A percentile compares a stretch with the other conserved stretches of the same genome.
These are phyloP conservation scores for Polydrusus tereticollis DNA, from an alignment of 2,888 invertebrate species.

Conservation along the genomic window DNA sequence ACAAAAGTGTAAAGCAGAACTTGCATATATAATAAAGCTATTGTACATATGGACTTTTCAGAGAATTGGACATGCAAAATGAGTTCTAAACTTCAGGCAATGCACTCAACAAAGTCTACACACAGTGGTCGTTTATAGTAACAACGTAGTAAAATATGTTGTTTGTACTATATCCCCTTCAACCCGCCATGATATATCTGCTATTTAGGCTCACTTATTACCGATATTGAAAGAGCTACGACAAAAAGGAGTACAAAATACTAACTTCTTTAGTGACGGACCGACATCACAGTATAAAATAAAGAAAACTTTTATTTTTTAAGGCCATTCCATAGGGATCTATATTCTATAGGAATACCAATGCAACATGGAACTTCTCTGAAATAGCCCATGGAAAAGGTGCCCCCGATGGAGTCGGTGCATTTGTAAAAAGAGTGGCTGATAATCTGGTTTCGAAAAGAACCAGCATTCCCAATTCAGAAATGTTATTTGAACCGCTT, in stretches of 20 bases:
- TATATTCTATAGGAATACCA: neutral
- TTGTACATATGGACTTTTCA: neutral
- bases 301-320: slow-evolving; percentile 11
- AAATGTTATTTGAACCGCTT: neutral
- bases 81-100: neutral
- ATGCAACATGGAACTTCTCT: slow-evolving; percentile 9
- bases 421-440: neutral
- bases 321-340: neutral
- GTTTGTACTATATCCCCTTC: neutral
- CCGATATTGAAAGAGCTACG: too few species aligned
- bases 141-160: too few species aligned
- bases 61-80: neutral
- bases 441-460: slow-evolving; percentile 13
- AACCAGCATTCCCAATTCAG: neutral
- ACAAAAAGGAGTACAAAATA: neutral
- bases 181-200: neutral
- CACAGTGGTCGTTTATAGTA: too few species aligned
- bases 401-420: slow-evolving; percentile 19
- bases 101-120: neutral
- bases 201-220: too few species aligned
- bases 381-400: slow-evolving; percentile 9
- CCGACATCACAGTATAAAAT: neutral
- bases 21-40: neutral
- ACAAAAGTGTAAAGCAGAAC: too few species aligned
- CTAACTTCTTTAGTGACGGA: neutral